Evolutionary conservation across 2,113 vertebrate species (phyloP).

Genomic region (Castor canadensis): DNA sequence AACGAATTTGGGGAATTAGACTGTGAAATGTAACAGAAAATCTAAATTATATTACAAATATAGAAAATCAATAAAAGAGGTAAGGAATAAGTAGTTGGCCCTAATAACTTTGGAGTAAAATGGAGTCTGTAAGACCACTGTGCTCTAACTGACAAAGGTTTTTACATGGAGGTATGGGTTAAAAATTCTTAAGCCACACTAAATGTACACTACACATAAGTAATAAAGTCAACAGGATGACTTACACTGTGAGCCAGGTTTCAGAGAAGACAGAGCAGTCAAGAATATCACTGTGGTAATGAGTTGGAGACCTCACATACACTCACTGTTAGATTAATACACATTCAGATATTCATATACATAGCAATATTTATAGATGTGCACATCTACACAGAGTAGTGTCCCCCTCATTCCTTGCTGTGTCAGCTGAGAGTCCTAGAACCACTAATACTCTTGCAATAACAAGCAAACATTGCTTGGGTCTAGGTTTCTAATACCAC

Average conservation of each 20-base stretch:
- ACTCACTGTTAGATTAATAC: not conserved
- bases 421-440: not conserved
- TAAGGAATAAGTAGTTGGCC: not conserved
- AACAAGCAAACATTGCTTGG: not conserved
- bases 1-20: not conserved
- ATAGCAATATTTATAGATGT: not conserved
- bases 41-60: not conserved
- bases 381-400: too few relatives aligned
- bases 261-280: not conserved
- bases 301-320: not conserved
- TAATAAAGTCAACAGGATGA: not conserved
- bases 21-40: not conserved
- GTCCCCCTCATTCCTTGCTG: not conserved
- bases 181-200: not conserved
- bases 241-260: rapidly evolving
- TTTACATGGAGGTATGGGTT: too few relatives aligned
- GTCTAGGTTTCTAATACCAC: not conserved
- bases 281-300: not conserved
- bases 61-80: not conserved
- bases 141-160: not conserved
- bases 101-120: not conserved
- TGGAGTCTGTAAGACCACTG: not conserved
- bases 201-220: not conserved
- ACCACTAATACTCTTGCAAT: not conserved
- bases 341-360: too few relatives aligned